Percentiles rank a stretch among this genome's conserved stretches.
These are phyloP conservation scores for Apotomis turbidana DNA, from an alignment of 2,888 invertebrate genomes.

Conservation along the genomic window DNA sequence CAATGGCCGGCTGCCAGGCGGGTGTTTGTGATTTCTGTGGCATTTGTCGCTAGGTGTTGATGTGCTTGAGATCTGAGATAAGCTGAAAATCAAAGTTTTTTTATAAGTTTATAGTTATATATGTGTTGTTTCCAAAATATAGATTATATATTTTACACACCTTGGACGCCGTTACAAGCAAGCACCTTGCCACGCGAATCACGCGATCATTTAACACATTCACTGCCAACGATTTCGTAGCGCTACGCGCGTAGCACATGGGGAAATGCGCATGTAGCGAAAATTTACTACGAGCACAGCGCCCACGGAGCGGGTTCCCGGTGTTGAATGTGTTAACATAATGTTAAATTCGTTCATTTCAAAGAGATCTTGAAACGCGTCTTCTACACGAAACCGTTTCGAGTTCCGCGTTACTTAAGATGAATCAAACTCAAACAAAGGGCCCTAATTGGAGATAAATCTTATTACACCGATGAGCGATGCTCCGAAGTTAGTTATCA, in stretches of 20 bases:
- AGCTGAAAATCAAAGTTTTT: neutral
- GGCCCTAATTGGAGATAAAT: constrained; percentile 7
- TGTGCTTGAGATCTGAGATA: neutral
- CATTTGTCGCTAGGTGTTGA: constrained; percentile 23
- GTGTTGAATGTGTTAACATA: too few species aligned
- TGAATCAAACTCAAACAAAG: constrained; percentile 2
- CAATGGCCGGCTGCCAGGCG: constrained; percentile 29
- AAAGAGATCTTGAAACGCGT: neutral
- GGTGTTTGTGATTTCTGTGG: constrained; percentile 22
- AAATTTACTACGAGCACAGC: too few species aligned
- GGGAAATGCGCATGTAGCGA: too few species aligned
- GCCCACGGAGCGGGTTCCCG: too few species aligned
- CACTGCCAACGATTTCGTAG: too few species aligned
- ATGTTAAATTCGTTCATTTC: neutral
- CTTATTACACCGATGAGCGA: constrained; percentile 6
- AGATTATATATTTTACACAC: too few species aligned
- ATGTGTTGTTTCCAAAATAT: too few species aligned
- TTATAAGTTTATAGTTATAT: too few species aligned
- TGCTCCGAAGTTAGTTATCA: neutral
- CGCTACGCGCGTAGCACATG: too few species aligned
- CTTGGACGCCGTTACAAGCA: neutral
- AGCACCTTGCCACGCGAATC: neutral
- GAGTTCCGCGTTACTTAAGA: neutral
- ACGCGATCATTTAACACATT: neutral
- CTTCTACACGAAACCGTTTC: neutral